These are phyloP conservation scores for Fregetta grallaria DNA, from an alignment of 2,113 vertebrate species.

Conservation along the genomic window DNA sequence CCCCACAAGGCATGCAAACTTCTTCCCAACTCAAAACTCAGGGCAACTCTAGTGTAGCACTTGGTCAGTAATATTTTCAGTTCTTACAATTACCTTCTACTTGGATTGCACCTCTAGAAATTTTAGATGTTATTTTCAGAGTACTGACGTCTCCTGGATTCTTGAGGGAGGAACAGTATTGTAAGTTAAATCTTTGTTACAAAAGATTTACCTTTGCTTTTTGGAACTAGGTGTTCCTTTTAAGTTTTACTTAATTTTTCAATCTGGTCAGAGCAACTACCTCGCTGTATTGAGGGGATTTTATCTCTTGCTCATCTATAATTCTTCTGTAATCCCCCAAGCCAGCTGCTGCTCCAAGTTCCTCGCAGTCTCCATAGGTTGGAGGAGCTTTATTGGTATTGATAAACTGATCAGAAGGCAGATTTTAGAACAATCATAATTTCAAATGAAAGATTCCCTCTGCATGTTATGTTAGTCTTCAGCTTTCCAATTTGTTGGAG, in stretches of 20 bases:
- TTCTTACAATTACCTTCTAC: conserved; percentile 12
- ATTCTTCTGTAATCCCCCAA: background rate
- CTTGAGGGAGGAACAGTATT: conserved; percentile 16
- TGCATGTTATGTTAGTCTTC: background rate
- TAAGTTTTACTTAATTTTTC: background rate
- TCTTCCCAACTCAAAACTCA: conserved; percentile 85
- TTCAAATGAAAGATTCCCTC: background rate
- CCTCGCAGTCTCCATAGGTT: background rate
- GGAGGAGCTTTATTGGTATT: background rate
- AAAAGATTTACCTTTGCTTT: background rate
- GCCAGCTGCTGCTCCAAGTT: background rate
- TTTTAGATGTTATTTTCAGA: conserved; percentile 17
- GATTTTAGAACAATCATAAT: background rate
- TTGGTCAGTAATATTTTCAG: conserved; percentile 76
- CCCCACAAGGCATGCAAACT: conserved; percentile 88
- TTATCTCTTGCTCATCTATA: background rate
- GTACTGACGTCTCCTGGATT: background rate
- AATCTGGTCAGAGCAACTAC: background rate
- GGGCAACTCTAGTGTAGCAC: conserved; percentile 76
- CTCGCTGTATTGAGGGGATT: background rate
- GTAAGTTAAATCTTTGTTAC: conserved; percentile 27
- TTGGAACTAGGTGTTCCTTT: background rate
- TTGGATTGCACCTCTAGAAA: conserved; percentile 43
- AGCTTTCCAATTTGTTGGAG: background rate
- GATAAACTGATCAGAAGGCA: background rate